Conservation (phyloP, 1,140 invertebrate species). For the Drosophila kepulauana region DNA sequence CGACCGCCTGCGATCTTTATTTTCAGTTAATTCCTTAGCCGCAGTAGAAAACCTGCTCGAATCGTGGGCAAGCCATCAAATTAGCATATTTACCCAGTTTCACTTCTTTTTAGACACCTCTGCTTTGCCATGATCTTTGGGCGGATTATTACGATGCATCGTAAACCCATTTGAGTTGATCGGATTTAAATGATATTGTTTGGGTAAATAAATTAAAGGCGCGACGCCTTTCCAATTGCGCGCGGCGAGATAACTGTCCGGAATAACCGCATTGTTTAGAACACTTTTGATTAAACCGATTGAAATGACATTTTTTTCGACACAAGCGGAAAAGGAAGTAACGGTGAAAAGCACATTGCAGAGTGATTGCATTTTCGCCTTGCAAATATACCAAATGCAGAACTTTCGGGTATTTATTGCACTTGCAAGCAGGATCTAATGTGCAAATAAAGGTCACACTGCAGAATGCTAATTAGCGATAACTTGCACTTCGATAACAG, state of each 20-base stretch:
- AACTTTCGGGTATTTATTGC: no score
- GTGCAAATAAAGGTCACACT: neutral
- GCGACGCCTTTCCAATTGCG: conserved; percentile 3
- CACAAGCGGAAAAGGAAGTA: neutral
- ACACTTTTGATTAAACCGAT: neutral
- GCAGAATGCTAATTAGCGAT: neutral
- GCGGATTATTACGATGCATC: neutral
- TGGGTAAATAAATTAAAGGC: conserved; percentile 8
- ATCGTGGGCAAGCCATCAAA: conserved; percentile 26
- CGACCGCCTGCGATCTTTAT: conserved; percentile 52
- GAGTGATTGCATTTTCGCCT: no score
- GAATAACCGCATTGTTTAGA: neutral
- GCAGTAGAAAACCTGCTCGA: conserved; percentile 9
- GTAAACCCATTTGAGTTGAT: conserved; percentile 12
- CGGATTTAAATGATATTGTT: conserved; percentile 11
- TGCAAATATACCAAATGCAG: neutral
- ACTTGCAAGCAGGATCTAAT: neutral
- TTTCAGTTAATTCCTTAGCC: conserved; percentile 37
- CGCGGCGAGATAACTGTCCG: neutral
- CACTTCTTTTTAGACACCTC: conserved; percentile 6
- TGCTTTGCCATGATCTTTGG: conserved; percentile 9
- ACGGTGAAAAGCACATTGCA: no score
- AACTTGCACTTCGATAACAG: neutral
- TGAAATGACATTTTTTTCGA: neutral
- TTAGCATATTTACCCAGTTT: conserved; percentile 38